phyloP scores from a whole-genome alignment of 1,140 invertebrate species.

The Paralvinella palmiformis region DNA sequence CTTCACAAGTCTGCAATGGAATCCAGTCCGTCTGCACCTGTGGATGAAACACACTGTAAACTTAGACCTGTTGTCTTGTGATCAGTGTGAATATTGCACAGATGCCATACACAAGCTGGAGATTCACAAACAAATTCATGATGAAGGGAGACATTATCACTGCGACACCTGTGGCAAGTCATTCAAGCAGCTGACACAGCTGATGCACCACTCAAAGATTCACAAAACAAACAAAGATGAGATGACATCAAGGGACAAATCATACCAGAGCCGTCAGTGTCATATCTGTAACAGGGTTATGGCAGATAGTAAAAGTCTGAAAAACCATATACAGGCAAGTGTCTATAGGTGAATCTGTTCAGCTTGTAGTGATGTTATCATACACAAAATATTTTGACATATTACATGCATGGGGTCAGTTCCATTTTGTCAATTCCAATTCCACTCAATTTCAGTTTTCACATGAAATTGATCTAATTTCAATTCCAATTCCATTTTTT shows the following conservation, averaged over 20 bases:
- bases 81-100: conserved; percentile 54
- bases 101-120: conserved; percentile 62
- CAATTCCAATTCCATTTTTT: no score
- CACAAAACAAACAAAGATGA: conserved; percentile 52
- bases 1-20: conserved; percentile 58
- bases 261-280: conserved; percentile 65
- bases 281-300: conserved; percentile 64
- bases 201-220: conserved; percentile 59
- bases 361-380: background rate
- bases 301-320: conserved; percentile 67
- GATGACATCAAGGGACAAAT: conserved; percentile 23
- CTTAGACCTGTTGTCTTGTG: conserved; percentile 61
- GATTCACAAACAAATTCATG: conserved; percentile 62
- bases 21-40: conserved; percentile 59
- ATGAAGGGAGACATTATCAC: conserved; percentile 57
- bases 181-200: conserved; percentile 70
- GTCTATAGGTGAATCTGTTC: background rate
- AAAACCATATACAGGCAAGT: conserved; percentile 64
- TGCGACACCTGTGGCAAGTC: conserved; percentile 65
- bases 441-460: no score
- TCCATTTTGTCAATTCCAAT: no score
- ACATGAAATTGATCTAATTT: no score
- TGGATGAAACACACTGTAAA: conserved; percentile 67
- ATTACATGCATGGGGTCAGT: no score
- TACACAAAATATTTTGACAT: background rate